A percentile compares a stretch with the other conserved stretches of the same genome.
phyloP scores from a whole-genome alignment of 2,797 vertebrate species.

The Craterocephalus amniculus region DNA sequence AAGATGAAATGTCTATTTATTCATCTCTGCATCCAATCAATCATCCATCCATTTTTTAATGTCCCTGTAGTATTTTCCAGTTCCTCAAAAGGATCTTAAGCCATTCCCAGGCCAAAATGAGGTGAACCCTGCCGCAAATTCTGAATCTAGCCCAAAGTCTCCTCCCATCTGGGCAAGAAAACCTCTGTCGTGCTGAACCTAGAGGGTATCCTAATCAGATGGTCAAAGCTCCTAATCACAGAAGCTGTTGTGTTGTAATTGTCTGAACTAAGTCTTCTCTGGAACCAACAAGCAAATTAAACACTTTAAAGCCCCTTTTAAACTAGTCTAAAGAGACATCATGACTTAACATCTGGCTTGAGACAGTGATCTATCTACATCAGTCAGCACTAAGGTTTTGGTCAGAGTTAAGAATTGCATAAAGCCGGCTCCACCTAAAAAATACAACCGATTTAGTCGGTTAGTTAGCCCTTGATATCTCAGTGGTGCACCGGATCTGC shows the following conservation, averaged over 20 bases:
- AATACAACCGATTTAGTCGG: background rate
- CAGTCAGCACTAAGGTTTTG: background rate
- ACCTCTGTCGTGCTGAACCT: background rate
- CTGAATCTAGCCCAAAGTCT: background rate
- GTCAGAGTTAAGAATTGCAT: background rate
- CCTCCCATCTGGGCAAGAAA: background rate
- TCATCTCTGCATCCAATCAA: background rate
- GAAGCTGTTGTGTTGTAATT: background rate
- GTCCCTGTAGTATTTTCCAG: background rate
- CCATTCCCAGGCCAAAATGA: background rate
- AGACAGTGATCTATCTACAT: background rate
- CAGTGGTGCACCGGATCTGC: background rate
- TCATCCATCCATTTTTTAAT: background rate
- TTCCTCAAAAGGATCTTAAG: background rate
- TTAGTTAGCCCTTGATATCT: background rate
- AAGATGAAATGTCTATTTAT: background rate
- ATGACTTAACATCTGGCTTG: background rate
- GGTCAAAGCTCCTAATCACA: background rate
- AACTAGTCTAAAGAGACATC: background rate
- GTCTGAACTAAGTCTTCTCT: background rate
- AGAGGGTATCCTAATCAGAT: background rate
- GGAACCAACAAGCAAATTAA: background rate
- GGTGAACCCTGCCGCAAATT: background rate
- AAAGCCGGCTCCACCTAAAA: background rate
- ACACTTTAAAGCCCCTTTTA: background rate